Base-by-base conservation (phyloP, 1,140 invertebrate species). In the Saxidomus purpurata region DNA sequence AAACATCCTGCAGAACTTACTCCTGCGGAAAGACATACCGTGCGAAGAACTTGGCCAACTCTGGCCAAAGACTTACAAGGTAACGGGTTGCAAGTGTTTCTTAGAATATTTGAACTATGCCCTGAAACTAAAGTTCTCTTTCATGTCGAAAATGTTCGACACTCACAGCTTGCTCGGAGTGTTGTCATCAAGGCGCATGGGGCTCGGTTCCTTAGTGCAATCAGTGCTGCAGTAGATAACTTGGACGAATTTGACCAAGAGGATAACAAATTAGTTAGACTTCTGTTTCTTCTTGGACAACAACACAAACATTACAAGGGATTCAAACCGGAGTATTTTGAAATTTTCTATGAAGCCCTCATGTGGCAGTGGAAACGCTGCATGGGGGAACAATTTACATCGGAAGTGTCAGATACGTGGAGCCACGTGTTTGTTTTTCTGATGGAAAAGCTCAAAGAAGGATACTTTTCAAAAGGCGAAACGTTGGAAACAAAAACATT, bases 61-160 rank as follows among this genome's bases (percentile, higher is more conserved):
- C 17, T 47, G 17, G 43, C 43, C 43, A 47, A 47, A 8, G 79
- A 82, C 31, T 25, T 82, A 19, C 49, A 28, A 19, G 79, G 79
- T 31, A 82, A 82, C 34, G 79, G 79, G 11, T 82, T 82, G 34
- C 49, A 82, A 63, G 25, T 82, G 15, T 82, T 82, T 82, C 79
- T 82, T 59, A 59, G 79, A 63, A 82, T 82, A 61, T 82, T 82
- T 82, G 79, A 82, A 61, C 36, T 52, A 11, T 59, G 52, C 15
- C 79, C 79, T 22, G 43, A 61, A 25, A 38, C 36, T 38, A 55
- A 82, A 52, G 8, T 17, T 13, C 36, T 82, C 4, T 82, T 82
- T 59, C 36, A 59, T 25, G 79, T 82, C 13, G 79, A 63, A 22
- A 63, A 82, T 47, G 52, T 61, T 2, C 59, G 52, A 11, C 28